Evolutionary conservation across 2,113 vertebrate species (phyloP), one percentile per base, ranked within the genome.

Genomic region (Scomber colias): DNA sequence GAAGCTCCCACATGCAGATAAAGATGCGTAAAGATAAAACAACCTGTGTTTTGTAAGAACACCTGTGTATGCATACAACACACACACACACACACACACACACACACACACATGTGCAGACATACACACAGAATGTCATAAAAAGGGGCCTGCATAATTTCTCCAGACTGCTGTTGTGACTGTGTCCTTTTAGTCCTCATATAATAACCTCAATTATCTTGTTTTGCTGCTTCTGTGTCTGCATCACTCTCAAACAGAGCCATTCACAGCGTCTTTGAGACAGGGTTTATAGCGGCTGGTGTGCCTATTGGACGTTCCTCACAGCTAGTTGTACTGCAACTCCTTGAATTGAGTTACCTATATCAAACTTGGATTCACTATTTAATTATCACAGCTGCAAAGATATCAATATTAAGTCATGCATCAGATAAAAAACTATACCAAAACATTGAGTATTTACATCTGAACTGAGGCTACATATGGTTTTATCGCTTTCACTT

Each of bases 151-250:
- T 40, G 35, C 7, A 40, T 40, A 40, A 40, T 40, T 9, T 40
- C 24, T 53, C 24, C 44, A 5, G 11, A 13, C 59, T 49, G 51
- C 57, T 16, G 2, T 31, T 19, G 59, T 27, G 35, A 51, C 19
- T 6, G 0, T 74, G 30, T 16, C 61, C 35, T 46, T 44, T n/a
- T 14, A 30, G 13, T 69, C 55, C 11, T 11, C 31, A 11, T 14
- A 13, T 45, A 59, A 69, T 65, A 15, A 65, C 66, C 67, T 65
- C 68, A 79, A 45, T 79, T 72, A 77, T 73, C 53, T 54, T 70
- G 68, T 57, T 77, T 51, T 59, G 46, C 53, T 56, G 44, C 57
- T 13, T 30, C 50, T 17, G 45, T 17, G 31, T 60, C 21, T 16
- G 24, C 7, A 2, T 44, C 2, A 11, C 55, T 61, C 59, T 70